These are phyloP conservation scores for Diorhabda sublineata DNA, from an alignment of 1,140 invertebrate species.

Conservation along the genomic window DNA sequence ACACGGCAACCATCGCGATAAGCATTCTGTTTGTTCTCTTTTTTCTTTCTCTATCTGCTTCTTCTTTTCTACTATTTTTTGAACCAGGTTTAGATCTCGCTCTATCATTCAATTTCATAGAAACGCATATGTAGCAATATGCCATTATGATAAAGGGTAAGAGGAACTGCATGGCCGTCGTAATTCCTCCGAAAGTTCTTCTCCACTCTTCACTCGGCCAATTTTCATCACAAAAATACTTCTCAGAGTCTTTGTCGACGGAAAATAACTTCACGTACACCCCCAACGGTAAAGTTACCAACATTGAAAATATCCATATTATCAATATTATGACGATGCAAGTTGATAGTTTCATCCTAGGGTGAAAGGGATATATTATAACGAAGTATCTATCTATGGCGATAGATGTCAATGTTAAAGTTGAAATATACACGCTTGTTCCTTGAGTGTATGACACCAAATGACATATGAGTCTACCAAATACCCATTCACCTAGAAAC, in stretches of 20 bases:
- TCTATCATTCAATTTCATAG: constrained; percentile 76
- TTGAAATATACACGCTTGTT: constrained; percentile 93
- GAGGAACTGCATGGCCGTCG: constrained; percentile 86
- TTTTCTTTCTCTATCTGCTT: constrained; percentile 69
- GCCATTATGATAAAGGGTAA: constrained; percentile 92
- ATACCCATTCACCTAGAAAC: constrained; percentile 86
- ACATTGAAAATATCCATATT: constrained; percentile 86
- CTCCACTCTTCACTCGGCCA: constrained; percentile 80
- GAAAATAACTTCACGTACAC: constrained; percentile 66
- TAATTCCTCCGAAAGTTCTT: constrained; percentile 79
- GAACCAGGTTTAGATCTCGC: constrained; percentile 73
- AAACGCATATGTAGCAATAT: constrained; percentile 90
- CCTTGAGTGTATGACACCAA: constrained; percentile 90
- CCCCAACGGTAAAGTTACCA: constrained; percentile 88
- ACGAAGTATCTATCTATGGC: constrained; percentile 95
- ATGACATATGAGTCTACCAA: constrained; percentile 83
- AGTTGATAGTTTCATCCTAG: constrained; percentile 80
- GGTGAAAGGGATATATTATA: constrained; percentile 93
- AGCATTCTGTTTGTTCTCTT: constrained; percentile 88
- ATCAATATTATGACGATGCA: constrained; percentile 79
- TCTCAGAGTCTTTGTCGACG: constrained; percentile 44
- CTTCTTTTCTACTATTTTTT: constrained; percentile 74
- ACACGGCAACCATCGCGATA: constrained; percentile 94
- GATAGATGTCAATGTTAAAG: constrained; percentile 92
- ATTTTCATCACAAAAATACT: constrained; percentile 75